Conservation (phyloP, 2,797 vertebrate species). For the Moxostoma hubbsi region DNA sequence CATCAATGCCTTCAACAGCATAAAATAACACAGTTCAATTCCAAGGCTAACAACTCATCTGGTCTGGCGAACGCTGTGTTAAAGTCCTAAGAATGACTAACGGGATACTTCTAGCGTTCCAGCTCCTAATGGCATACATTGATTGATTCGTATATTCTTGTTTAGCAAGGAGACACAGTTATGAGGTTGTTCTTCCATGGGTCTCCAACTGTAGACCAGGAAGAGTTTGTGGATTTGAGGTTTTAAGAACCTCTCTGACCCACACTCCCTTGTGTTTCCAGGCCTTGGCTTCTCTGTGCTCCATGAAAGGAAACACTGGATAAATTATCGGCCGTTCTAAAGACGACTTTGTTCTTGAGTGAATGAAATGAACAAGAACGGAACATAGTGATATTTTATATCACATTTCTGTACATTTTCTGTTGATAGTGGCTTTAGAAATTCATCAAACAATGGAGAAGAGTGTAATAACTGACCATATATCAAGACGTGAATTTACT, state of each 20-base stretch:
- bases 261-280: constrained; percentile 60
- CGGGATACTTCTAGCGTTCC: constrained; percentile 51
- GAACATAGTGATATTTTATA: constrained; percentile 62
- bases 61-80: constrained; percentile 61
- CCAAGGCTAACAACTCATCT: constrained; percentile 53
- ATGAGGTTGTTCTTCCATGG: constrained; percentile 68
- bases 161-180: constrained; percentile 60
- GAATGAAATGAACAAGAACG: constrained; percentile 58
- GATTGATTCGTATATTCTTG: constrained; percentile 73
- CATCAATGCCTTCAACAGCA: constrained; percentile 26
- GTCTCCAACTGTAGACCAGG: constrained; percentile 62
- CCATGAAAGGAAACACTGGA: constrained; percentile 72
- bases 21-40: constrained; percentile 28
- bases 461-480: too few species aligned
- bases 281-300: constrained; percentile 62
- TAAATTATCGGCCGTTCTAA: constrained; percentile 71
- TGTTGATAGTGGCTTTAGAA: too few species aligned
- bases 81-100: constrained; percentile 57
- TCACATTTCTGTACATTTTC: too few species aligned
- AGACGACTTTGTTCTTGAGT: constrained; percentile 73
- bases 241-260: constrained; percentile 73
- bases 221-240: constrained; percentile 73
- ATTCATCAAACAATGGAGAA: too few species aligned
- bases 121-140: constrained; percentile 63
- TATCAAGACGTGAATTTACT: constrained; percentile 18